phyloP scores from a whole-genome alignment of 2,888 invertebrate genomes.

The Chymomyza amoena region DNA sequence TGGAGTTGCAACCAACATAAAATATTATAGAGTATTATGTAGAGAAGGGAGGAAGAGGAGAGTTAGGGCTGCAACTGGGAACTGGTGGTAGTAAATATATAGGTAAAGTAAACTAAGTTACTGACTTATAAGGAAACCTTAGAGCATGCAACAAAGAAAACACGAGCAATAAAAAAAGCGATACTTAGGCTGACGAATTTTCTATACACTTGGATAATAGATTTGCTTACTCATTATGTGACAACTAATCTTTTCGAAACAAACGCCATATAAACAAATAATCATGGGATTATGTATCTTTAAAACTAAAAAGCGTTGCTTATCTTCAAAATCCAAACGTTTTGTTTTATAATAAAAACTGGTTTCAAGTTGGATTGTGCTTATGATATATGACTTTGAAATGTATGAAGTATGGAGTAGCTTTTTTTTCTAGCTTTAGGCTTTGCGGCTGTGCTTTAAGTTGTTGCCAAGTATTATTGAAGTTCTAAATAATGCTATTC shows the following conservation, averaged over 20 bases:
- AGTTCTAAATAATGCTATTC: too few species aligned
- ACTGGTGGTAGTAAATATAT: neutral
- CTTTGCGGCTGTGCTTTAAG: too few species aligned
- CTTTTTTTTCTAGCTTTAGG: too few species aligned
- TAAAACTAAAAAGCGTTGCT: too few species aligned
- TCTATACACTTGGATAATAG: too few species aligned
- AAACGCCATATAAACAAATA: too few species aligned
- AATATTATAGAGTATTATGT: neutral
- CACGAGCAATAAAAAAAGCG: neutral
- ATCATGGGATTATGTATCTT: too few species aligned
- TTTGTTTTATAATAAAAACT: neutral
- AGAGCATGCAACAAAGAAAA: constrained; percentile 1
- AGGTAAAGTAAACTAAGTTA: neutral
- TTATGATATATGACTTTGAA: neutral
- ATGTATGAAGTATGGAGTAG: too few species aligned
- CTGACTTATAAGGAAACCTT: constrained; percentile 15
- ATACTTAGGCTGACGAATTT: neutral
- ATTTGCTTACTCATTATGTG: too few species aligned
- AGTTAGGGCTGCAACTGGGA: neutral
- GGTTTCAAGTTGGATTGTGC: neutral
- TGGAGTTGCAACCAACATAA: constrained; percentile 3
- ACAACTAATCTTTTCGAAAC: too few species aligned
- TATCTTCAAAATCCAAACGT: neutral
- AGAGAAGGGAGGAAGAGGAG: neutral
- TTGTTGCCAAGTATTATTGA: too few species aligned